Conservation (phyloP, 2,888 invertebrate genomes). For the Lamellibrachia satsuma region DNA sequence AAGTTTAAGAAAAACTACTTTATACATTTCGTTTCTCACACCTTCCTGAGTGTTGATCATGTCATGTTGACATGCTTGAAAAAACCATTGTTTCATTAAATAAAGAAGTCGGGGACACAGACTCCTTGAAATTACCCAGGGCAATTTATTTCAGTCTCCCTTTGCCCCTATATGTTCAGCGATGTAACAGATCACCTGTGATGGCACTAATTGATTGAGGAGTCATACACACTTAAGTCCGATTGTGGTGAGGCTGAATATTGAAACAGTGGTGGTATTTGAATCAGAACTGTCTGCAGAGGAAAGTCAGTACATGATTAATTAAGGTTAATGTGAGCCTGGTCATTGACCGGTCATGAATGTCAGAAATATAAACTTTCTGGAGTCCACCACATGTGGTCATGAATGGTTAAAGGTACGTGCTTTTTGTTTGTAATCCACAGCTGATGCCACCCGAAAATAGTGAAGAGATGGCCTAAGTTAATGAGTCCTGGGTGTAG, state of each 20-base stretch:
- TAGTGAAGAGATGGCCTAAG: background rate
- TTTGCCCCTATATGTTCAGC: background rate
- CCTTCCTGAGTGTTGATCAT: background rate
- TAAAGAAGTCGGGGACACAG: background rate
- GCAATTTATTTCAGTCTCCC: background rate
- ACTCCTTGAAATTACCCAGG: background rate
- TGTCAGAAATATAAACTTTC: background rate
- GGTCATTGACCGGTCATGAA: background rate
- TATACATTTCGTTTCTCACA: too few relatives aligned
- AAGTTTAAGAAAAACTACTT: too few relatives aligned
- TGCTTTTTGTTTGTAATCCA: background rate
- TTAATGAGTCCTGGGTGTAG: background rate
- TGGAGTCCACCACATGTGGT: background rate
- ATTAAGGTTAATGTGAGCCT: background rate
- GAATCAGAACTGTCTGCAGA: background rate
- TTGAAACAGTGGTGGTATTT: background rate
- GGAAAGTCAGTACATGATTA: background rate
- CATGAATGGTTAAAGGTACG: background rate
- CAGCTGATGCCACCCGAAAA: background rate
- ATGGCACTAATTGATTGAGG: background rate
- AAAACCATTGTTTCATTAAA: background rate
- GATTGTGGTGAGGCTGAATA: background rate
- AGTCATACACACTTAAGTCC: background rate
- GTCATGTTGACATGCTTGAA: background rate
- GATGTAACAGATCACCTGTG: background rate